These are phyloP conservation scores for Whitmania pigra DNA, from an alignment of 1,140 invertebrate genomes.

Conservation along the genomic window DNA sequence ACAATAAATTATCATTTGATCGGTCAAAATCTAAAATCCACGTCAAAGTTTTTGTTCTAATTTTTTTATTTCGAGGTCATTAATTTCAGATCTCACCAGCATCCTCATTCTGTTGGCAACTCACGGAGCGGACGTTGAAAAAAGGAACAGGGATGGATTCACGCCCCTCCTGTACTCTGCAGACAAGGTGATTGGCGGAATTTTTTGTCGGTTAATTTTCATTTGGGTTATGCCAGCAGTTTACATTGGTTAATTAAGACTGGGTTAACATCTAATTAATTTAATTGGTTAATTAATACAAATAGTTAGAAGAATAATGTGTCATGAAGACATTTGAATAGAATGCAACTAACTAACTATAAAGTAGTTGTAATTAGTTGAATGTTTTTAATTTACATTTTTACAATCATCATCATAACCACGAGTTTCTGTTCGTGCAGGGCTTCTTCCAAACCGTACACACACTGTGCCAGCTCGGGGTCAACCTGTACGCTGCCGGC, in stretches of 20 bases:
- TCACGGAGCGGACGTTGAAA: neutral
- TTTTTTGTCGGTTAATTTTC: too few species aligned
- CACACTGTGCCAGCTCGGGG: neutral
- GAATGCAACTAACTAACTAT: too few species aligned
- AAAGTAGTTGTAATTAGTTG: neutral
- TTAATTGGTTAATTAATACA: neutral
- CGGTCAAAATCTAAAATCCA: too few species aligned
- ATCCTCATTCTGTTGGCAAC: neutral
- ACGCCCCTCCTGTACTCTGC: slow-evolving; percentile 4
- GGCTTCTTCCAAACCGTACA: neutral
- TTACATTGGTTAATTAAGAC: too few species aligned
- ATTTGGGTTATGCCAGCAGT: too few species aligned
- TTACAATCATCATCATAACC: neutral
- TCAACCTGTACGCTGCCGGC: neutral
- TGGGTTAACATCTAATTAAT: too few species aligned
- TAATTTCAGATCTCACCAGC: neutral
- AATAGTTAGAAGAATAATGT: too few species aligned
- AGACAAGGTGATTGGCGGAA: neutral
- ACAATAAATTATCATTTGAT: too few species aligned
- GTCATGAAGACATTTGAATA: too few species aligned
- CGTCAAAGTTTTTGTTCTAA: too few species aligned
- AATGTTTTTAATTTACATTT: neutral
- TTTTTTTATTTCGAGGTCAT: too few species aligned
- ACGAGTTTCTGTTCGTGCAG: neutral
- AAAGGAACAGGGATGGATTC: slow-evolving; percentile 2